Conservation (phyloP, 2,888 invertebrate genomes). For the Monochamus alternatus region DNA sequence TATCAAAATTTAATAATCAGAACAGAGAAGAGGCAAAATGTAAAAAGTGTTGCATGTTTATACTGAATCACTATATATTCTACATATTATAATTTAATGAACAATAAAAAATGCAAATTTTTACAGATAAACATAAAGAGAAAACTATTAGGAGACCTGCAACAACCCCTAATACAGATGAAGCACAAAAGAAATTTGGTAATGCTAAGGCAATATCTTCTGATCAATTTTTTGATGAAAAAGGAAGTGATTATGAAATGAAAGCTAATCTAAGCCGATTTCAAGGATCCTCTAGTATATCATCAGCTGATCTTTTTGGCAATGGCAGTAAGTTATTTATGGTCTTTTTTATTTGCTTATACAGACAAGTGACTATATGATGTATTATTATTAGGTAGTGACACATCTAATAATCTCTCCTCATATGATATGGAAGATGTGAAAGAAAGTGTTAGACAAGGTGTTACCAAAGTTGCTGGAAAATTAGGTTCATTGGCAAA, state of each 20-base stretch:
- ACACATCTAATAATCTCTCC: conserved; percentile 65
- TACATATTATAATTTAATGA: no score
- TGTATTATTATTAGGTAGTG: conserved; percentile 43
- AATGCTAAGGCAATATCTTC: conserved; percentile 98
- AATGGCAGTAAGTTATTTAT: conserved; percentile 60
- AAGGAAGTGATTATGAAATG: conserved; percentile 74
- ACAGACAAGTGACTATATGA: no score
- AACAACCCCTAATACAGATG: conserved; percentile 69
- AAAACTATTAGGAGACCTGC: conserved; percentile 34
- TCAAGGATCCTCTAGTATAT: conserved; percentile 95
- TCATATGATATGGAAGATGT: conserved; percentile 94
- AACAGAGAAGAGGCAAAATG: no score
- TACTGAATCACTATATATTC: no score
- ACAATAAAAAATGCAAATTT: neutral
- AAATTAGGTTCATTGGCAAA: conserved; percentile 94
- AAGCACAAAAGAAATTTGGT: conserved; percentile 96
- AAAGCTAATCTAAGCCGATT: conserved; percentile 81
- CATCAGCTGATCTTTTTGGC: conserved; percentile 94
- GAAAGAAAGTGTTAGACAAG: conserved; percentile 96
- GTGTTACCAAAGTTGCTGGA: conserved; percentile 98
- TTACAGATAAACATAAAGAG: conserved; percentile 30
- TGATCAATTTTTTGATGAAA: conserved; percentile 94
- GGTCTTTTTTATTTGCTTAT: no score
- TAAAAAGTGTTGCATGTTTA: no score
- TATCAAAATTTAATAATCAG: no score